phyloP scores from a whole-genome alignment of 2,888 invertebrate genomes.

The Coenonympha arcania region DNA sequence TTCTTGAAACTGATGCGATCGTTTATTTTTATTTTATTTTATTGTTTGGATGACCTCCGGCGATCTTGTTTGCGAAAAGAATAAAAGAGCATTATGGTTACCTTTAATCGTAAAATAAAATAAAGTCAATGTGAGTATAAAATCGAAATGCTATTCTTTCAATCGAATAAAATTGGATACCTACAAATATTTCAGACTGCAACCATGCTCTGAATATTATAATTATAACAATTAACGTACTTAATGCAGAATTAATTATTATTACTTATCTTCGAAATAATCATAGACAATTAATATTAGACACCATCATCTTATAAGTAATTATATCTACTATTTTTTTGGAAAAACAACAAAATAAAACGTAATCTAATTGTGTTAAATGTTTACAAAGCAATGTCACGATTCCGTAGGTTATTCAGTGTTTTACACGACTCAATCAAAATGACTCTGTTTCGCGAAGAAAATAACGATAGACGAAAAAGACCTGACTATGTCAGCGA shows the following conservation, averaged over 20 bases:
- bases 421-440: not conserved
- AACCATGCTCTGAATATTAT: no score
- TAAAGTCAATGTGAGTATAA: not conserved
- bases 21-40: conserved; percentile 25
- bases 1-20: conserved; percentile 24
- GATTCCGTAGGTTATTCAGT: no score
- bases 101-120: conserved; percentile 11
- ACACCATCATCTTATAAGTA: no score
- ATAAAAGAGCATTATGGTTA: conserved; percentile 5
- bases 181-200: no score
- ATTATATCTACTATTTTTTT: no score
- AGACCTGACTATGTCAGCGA: conserved; percentile 8
- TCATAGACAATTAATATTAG: no score
- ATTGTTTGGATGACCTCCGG: conserved; percentile 18
- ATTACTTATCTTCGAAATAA: no score
- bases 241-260: no score
- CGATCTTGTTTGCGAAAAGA: conserved; percentile 14
- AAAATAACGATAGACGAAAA: conserved; percentile 7
- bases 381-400: no score
- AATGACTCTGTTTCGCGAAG: not conserved
- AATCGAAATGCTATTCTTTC: not conserved
- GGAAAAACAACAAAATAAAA: no score
- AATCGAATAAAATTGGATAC: not conserved
- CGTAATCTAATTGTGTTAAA: no score
- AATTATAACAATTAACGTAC: no score